Percentiles rank a stretch among this genome's conserved stretches.
These are phyloP conservation scores for Upupa epops DNA, from an alignment of 2,113 vertebrate genomes.

Conservation along the genomic window DNA sequence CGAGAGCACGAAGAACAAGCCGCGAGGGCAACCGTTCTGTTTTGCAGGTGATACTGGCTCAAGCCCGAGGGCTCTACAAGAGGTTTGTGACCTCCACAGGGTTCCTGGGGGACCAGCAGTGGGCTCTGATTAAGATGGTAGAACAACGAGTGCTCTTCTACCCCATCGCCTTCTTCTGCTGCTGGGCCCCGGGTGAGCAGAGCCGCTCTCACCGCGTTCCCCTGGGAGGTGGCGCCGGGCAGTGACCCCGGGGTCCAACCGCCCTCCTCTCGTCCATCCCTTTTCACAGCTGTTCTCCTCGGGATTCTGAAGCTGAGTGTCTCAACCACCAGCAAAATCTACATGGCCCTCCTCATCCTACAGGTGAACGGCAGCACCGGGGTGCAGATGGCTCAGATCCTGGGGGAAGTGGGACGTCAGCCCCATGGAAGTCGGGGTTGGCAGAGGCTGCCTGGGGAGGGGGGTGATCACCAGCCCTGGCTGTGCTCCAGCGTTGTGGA, in stretches of 20 bases:
- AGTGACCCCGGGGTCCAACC: neutral
- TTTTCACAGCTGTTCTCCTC: conserved; percentile 74
- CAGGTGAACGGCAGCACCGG: too few relatives aligned
- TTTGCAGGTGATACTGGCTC: conserved; percentile 79
- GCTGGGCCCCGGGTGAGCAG: conserved; percentile 88
- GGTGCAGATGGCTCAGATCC: too few relatives aligned
- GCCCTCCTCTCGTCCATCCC: neutral
- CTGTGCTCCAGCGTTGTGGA: too few relatives aligned
- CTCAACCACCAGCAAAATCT: conserved; percentile 57
- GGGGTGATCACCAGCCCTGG: too few relatives aligned
- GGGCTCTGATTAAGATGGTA: conserved; percentile 79
- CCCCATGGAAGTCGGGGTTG: too few relatives aligned
- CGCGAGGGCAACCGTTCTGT: neutral
- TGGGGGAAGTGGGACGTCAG: too few relatives aligned
- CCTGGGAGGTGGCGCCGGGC: neutral
- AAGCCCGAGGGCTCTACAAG: conserved; percentile 78
- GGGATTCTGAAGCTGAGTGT: conserved; percentile 68
- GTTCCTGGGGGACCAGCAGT: conserved; percentile 84
- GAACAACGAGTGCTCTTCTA: conserved; percentile 84
- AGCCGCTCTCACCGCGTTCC: neutral
- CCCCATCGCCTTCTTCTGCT: conserved; percentile 82
- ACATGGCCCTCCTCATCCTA: conserved; percentile 74
- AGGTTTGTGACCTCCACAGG: conserved; percentile 80
- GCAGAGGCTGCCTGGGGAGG: too few relatives aligned
- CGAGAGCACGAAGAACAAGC: neutral